These are phyloP conservation scores for Trichoplusia ni DNA, from an alignment of 1,140 invertebrate genomes.

Conservation along the genomic window DNA sequence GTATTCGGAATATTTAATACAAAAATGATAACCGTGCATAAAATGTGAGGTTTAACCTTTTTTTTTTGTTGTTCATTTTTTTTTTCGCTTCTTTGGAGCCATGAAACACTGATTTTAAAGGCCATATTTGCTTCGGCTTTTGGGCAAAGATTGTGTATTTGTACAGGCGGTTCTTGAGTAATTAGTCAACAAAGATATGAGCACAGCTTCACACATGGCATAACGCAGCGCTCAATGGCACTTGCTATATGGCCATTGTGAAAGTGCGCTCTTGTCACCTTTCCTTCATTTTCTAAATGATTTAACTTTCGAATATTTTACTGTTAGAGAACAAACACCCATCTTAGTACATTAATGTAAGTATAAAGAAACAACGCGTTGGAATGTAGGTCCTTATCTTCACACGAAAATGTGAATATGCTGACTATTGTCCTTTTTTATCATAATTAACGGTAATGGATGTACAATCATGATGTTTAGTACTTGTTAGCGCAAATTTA, in stretches of 20 bases:
- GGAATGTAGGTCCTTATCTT: slow-evolving; percentile 5
- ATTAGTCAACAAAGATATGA: slow-evolving; percentile 12
- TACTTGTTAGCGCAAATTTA: too few species aligned
- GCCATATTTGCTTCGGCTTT: background rate
- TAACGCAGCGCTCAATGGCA: slow-evolving; percentile 11
- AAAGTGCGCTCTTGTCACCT: slow-evolving; percentile 23
- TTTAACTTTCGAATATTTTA: slow-evolving; percentile 24
- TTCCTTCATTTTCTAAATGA: slow-evolving; percentile 24
- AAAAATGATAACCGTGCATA: too few species aligned
- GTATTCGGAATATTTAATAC: too few species aligned
- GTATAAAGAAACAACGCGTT: background rate
- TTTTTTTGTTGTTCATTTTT: too few species aligned
- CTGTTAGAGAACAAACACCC: slow-evolving; percentile 1
- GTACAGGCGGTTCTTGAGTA: background rate
- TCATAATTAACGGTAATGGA: background rate
- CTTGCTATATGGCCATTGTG: slow-evolving; percentile 17
- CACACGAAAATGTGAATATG: slow-evolving; percentile 8
- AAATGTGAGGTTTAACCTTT: too few species aligned
- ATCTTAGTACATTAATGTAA: slow-evolving; percentile 5
- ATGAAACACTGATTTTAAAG: too few species aligned
- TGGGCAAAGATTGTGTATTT: background rate
- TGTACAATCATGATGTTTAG: background rate
- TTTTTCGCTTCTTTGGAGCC: too few species aligned
- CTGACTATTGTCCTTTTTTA: slow-evolving; percentile 3
- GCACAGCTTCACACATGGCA: background rate